Evolutionary conservation across 53 echinoderm and acorn worm genomes (phyloP), one percentile per base, ranked within the genome.

Genomic region (Stichopus horrens): DNA sequence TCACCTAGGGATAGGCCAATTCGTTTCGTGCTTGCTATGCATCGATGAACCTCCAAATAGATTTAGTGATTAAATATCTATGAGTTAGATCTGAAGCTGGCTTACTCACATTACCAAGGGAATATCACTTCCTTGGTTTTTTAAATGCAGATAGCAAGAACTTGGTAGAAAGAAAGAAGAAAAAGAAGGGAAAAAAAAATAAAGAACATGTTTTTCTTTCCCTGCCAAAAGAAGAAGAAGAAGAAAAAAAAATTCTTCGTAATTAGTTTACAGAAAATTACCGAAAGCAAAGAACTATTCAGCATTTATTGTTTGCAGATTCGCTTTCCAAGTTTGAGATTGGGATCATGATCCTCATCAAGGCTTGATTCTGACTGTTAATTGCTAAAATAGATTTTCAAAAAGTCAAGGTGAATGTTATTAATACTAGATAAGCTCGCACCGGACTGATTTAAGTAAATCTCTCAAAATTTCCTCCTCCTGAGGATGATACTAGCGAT

Each of bases 11-110:
- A 87, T 57, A 87, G 86, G 66, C 14, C 74, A 87, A 55, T 87
- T 75, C 74, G 58, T 87, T 87, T 58, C 75, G 22, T 85, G 37
- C 85, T 85, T 85, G 85, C 85, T 67, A 85, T 67, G 85, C 87
- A 57, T 58, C 74, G 19, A 20, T 58, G 87, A 74, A 14, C 75
- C 74, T 75, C 87, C 75, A 87, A 87, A 87, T 87, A 87, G 87
- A 87, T 87, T 87, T 87, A 74, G 87, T 87, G 87, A 87, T 87
- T 87, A 87, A 87, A 87, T 87, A 87, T 87, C 87, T 75, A 87
- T 87, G 75, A 74, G 75, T 55, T 58, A 4, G 67, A 74, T 87
- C 55, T 87, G 87, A 75, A 58, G 74, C 87, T 74, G 75, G 87
- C 87, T 87, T 87, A 87, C 87, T 87, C 87, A 87, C 87, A 87